Evolutionary conservation across 2,888 invertebrate genomes (phyloP).

Genomic region (Spicauda simplicius): DNA sequence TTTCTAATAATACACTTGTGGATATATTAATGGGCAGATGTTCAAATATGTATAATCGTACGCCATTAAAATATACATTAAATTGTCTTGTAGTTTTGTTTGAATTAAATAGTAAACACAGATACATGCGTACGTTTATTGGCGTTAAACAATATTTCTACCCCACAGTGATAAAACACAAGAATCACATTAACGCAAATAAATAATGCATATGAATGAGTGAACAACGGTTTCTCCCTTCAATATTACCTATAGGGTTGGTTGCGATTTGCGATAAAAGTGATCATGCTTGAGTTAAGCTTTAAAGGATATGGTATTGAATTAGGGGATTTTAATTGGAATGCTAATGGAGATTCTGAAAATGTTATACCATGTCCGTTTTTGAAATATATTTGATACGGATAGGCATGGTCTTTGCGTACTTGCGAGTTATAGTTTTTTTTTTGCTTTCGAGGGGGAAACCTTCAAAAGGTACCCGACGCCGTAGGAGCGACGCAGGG

Average conservation of each 20-base stretch:
- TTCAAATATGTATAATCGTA: no score
- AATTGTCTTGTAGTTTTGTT: no score
- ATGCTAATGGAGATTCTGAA: not conserved
- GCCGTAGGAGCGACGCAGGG: no score
- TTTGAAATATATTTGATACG: not conserved
- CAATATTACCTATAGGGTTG: not conserved
- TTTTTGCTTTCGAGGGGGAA: no score
- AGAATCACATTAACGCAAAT: conserved; percentile 47
- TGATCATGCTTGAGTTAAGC: not conserved
- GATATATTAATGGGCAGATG: no score
- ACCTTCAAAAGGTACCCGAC: no score
- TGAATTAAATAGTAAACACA: no score
- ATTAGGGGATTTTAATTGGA: not conserved
- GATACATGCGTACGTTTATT: no score
- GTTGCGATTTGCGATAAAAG: not conserved
- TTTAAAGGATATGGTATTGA: not conserved
- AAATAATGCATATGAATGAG: conserved; percentile 47
- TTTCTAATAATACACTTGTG: no score
- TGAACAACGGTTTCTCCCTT: conserved; percentile 26
- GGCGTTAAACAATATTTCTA: not conserved
- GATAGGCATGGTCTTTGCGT: no score
- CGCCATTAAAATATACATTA: no score
- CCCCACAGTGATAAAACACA: conserved; percentile 39
- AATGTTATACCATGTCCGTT: not conserved
- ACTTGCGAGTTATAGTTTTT: no score